phyloP scores from a whole-genome alignment of 2,797 vertebrate species.

The Coracias cyanogaster region DNA sequence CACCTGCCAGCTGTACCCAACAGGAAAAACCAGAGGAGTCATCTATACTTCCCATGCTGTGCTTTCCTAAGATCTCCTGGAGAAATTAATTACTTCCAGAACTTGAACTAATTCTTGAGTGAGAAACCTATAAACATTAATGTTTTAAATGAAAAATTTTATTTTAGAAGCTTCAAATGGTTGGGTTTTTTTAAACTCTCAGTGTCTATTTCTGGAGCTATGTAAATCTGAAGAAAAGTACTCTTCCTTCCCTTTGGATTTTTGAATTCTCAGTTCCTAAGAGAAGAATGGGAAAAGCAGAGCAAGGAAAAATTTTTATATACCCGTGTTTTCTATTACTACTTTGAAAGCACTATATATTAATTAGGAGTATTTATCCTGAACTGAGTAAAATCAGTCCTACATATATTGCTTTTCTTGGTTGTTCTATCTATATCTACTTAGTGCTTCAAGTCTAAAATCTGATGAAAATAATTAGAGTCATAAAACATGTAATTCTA shows the following conservation, averaged over 20 bases:
- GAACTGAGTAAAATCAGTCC: not conserved
- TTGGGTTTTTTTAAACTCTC: not conserved
- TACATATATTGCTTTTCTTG: not conserved
- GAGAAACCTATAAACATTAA: not conserved
- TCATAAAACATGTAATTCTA: not conserved
- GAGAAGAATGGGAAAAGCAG: not conserved
- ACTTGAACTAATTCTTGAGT: not conserved
- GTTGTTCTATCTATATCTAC: not conserved
- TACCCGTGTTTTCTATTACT: not conserved
- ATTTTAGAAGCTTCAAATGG: not conserved
- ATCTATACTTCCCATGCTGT: not conserved
- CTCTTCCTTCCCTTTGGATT: not conserved
- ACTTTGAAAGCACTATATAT: not conserved
- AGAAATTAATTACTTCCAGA: constrained; percentile 1
- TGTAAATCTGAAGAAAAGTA: not conserved
- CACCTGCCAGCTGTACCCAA: not conserved
- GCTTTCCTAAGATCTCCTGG: not conserved
- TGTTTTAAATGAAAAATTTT: not conserved
- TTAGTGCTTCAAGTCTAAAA: not conserved
- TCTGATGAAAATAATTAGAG: not conserved
- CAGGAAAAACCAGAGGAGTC: not conserved
- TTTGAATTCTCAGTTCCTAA: not conserved
- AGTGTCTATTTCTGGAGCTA: not conserved
- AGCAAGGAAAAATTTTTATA: not conserved
- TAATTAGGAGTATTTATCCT: not conserved